These are phyloP conservation scores for Tachystola acroxantha DNA, from an alignment of 2,888 invertebrate genomes.

Conservation along the genomic window DNA sequence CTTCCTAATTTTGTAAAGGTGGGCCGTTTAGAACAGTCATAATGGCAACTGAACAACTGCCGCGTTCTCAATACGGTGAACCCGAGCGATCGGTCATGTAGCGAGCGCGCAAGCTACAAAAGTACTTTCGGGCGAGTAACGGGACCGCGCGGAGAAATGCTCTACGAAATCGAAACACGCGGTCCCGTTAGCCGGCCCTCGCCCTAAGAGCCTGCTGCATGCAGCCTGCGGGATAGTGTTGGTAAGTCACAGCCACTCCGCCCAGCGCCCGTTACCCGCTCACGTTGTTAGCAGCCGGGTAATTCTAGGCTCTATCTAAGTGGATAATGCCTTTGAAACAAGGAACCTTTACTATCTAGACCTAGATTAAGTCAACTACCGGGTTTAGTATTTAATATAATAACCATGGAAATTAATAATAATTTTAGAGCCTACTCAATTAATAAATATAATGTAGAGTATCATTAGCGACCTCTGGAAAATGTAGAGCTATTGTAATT, in stretches of 20 bases:
- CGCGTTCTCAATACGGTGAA: constrained; percentile 66
- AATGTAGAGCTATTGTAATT: too few species aligned
- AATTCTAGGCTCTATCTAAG: constrained; percentile 5
- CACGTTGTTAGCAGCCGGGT: constrained; percentile 2
- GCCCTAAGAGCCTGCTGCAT: constrained; percentile 18
- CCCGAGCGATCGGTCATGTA: constrained; percentile 57
- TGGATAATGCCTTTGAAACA: neutral
- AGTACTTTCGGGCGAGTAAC: constrained; percentile 76
- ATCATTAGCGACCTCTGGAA: too few species aligned
- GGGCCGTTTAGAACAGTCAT: constrained; percentile 54
- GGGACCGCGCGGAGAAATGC: constrained; percentile 74
- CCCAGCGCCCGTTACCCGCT: constrained; percentile 10
- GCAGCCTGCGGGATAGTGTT: constrained; percentile 55
- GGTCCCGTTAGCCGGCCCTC: constrained; percentile 72
- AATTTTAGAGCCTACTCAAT: too few species aligned
- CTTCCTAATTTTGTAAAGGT: constrained; percentile 42
- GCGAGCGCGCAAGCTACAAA: constrained; percentile 46
- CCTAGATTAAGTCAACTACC: too few species aligned
- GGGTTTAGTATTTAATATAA: too few species aligned
- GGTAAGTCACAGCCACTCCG: constrained; percentile 49
- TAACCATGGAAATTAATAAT: too few species aligned
- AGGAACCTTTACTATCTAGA: too few species aligned
- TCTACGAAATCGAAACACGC: constrained; percentile 79
- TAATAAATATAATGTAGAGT: too few species aligned
- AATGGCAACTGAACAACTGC: constrained; percentile 45